A percentile compares a stretch with the other conserved stretches of the same genome.
Conservation (phyloP, 2,888 invertebrate species). For the Margaritifera margaritifera region DNA sequence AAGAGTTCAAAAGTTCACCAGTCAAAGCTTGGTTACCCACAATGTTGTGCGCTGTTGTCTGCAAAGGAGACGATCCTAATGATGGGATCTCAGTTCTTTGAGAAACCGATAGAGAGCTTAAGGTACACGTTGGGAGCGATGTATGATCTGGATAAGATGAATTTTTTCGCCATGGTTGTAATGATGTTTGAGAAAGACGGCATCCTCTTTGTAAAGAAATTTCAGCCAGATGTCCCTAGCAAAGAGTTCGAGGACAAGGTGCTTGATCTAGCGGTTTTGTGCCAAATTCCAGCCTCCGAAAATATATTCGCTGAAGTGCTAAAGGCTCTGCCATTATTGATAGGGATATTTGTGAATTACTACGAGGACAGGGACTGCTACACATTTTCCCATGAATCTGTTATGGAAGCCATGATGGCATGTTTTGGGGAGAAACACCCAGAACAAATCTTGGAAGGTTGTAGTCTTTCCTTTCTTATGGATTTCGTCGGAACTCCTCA, state of each 20-base stretch:
- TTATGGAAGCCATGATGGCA: slow-evolving; percentile 39
- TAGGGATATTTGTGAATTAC: slow-evolving; percentile 21
- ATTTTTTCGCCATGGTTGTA: slow-evolving; percentile 31
- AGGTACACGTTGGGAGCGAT: slow-evolving; percentile 27
- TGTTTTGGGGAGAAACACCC: slow-evolving; percentile 40
- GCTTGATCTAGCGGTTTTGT: slow-evolving; percentile 29
- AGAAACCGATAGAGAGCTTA: slow-evolving; percentile 27
- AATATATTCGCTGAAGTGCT: slow-evolving; percentile 24
- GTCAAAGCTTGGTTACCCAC: slow-evolving; percentile 33
- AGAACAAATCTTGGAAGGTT: slow-evolving; percentile 40
- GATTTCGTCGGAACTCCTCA: slow-evolving; percentile 32
- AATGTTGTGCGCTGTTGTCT: slow-evolving; percentile 35
- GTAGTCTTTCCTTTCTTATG: slow-evolving; percentile 32
- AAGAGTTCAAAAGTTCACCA: slow-evolving; percentile 26
- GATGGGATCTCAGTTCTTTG: slow-evolving; percentile 37
- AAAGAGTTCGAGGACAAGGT: slow-evolving; percentile 21
- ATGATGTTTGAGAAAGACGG: slow-evolving; percentile 42
- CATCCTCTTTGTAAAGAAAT: slow-evolving; percentile 24
- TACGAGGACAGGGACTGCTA: slow-evolving; percentile 35
- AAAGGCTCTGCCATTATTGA: slow-evolving; percentile 18
- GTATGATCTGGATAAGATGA: slow-evolving; percentile 35
- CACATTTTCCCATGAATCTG: slow-evolving; percentile 37
- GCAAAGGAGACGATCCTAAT: slow-evolving; percentile 26
- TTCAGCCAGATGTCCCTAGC: slow-evolving; percentile 26
- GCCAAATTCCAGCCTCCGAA: slow-evolving; percentile 25